Percentiles rank a stretch among this genome's conserved stretches.
phyloP scores from a whole-genome alignment of 2,797 vertebrate species.

The Melanotaenia maccullochi region DNA sequence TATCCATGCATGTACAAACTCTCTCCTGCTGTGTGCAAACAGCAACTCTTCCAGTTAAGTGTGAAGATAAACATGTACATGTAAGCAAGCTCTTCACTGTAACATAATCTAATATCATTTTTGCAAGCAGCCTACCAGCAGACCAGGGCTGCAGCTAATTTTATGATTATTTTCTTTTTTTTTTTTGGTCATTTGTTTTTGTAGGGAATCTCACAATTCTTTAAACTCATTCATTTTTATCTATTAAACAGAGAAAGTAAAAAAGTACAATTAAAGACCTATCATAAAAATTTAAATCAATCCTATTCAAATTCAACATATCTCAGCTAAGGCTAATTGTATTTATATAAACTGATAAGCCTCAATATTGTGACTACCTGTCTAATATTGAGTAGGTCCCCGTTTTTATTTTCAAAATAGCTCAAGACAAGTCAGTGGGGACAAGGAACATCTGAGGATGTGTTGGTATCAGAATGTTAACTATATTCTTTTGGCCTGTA shows the following conservation, averaged over 20 bases:
- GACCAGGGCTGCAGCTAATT: no score
- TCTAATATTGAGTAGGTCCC: not conserved
- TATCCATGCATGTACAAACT: no score
- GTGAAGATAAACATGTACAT: not conserved
- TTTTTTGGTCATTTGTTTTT: not conserved
- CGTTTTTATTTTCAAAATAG: not conserved
- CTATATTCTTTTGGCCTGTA: not conserved
- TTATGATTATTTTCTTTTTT: no score
- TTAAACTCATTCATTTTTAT: not conserved
- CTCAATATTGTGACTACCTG: not conserved
- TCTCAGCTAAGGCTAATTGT: not conserved
- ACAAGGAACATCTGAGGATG: not conserved
- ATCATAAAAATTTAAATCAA: not conserved
- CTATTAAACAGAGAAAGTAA: not conserved
- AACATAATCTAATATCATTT: conserved; percentile 33
- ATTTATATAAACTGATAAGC: not conserved
- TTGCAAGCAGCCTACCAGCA: not conserved
- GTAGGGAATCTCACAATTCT: not conserved
- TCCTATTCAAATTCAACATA: not conserved
- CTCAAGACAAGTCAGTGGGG: not conserved
- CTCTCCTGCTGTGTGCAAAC: no score
- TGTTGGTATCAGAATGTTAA: not conserved
- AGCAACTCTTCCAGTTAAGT: not conserved
- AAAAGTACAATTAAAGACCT: not conserved
- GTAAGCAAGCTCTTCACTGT: conserved; percentile 17